These are phyloP conservation scores for Crax fasciolata DNA, from an alignment of 2,797 vertebrate genomes.

Conservation along the genomic window DNA sequence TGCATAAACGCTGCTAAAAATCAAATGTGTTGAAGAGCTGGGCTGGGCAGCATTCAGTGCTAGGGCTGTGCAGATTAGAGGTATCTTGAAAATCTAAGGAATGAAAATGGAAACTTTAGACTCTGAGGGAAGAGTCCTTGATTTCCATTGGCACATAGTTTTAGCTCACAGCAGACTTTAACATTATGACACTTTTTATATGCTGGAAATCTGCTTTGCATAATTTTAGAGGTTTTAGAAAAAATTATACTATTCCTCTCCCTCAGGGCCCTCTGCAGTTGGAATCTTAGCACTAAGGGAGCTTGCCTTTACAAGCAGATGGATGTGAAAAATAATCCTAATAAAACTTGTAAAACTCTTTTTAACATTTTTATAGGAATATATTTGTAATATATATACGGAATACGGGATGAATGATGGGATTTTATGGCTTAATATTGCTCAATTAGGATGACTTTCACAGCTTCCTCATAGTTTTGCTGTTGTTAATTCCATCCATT, in stretches of 20 bases:
- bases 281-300: constrained; percentile 29
- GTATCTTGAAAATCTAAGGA: constrained; percentile 14
- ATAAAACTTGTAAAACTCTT: constrained; percentile 66
- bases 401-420: not conserved
- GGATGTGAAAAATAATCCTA: constrained; percentile 64
- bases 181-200: constrained; percentile 50
- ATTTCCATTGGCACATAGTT: constrained; percentile 19
- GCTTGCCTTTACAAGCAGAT: constrained; percentile 48
- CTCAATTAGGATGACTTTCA: constrained; percentile 24
- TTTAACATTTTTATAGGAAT: constrained; percentile 55
- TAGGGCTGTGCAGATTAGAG: not conserved
- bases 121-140: not conserved
- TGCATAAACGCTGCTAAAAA: not conserved
- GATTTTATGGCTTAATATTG: constrained; percentile 23
- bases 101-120: not conserved
- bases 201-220: constrained; percentile 50
- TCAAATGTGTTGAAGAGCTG: not conserved
- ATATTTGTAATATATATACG: constrained; percentile 42
- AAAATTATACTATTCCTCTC: constrained; percentile 22
- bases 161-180: constrained; percentile 53
- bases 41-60: not conserved
- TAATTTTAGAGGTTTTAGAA: constrained; percentile 56
- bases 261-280: constrained; percentile 51
- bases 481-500: constrained; percentile 15
- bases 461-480: constrained; percentile 19